Percentiles rank a stretch among this genome's conserved stretches.
Conservation (phyloP, 2,888 invertebrate genomes). For the Archips xylosteana region DNA sequence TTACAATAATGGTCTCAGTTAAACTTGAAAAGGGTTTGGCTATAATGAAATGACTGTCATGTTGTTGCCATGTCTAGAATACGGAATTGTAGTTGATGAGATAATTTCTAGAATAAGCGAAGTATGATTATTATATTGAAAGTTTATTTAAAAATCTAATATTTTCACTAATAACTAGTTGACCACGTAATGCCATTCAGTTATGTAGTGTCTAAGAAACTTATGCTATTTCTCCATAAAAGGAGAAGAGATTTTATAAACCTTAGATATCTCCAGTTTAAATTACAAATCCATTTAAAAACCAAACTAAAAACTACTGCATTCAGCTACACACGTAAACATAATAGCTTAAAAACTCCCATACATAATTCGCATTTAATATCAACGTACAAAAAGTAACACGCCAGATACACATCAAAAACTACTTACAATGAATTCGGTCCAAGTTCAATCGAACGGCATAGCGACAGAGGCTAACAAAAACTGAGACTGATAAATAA, state of each 20-base stretch:
- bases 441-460: constrained; percentile 65
- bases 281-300: constrained; percentile 21
- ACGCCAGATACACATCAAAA: constrained; percentile 61
- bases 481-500: constrained; percentile 26
- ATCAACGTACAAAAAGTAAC: constrained; percentile 42
- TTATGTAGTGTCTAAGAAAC: no score
- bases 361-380: constrained; percentile 42
- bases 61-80: no score
- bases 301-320: neutral
- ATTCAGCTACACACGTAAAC: constrained; percentile 29
- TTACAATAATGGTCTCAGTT: no score
- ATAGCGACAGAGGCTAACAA: constrained; percentile 40
- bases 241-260: neutral
- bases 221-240: neutral
- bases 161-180: no score
- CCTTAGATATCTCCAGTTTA: constrained; percentile 15
- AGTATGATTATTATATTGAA: no score
- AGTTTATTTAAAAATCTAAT: no score
- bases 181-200: no score
- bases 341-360: constrained; percentile 33
- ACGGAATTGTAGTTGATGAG: no score
- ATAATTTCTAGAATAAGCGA: no score
- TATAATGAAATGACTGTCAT: no score
- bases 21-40: neutral
- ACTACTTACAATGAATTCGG: constrained; percentile 69